Conservation (phyloP, 2,113 vertebrate species). For the Prionailurus bengalensis region DNA sequence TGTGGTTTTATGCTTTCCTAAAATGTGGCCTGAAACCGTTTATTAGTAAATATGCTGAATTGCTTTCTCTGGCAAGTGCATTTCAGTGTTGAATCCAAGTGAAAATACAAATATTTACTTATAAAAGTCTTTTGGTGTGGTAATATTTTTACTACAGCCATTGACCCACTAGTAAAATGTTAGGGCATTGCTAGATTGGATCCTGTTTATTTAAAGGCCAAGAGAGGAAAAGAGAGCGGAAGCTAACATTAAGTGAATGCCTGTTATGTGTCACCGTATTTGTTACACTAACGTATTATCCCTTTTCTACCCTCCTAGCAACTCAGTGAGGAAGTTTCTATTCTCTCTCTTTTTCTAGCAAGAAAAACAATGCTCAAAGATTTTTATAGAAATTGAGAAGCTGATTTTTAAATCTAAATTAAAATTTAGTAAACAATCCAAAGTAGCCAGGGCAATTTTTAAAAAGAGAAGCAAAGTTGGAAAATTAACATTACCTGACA, state of each 20-base stretch:
- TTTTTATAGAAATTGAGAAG: conserved; percentile 23
- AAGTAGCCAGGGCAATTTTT: conserved; percentile 13
- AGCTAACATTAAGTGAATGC: background rate
- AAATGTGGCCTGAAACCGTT: conserved; percentile 66
- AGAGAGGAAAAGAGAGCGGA: conserved; percentile 21
- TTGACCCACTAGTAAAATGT: conserved; percentile 76
- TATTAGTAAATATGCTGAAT: conserved; percentile 79
- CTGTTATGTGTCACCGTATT: background rate
- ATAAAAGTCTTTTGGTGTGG: conserved; percentile 78
- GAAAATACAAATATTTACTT: conserved; percentile 83
- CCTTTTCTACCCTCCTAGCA: background rate
- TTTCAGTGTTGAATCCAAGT: conserved; percentile 81
- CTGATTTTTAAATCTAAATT: conserved; percentile 25
- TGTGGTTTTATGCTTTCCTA: conserved; percentile 78
- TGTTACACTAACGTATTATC: background rate
- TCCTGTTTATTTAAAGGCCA: conserved; percentile 56
- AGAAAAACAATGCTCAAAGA: conserved; percentile 41
- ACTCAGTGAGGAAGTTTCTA: conserved; percentile 18
- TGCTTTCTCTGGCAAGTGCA: conserved; percentile 84
- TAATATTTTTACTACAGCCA: conserved; percentile 74
- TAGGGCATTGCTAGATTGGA: conserved; percentile 55
- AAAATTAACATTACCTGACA: background rate
- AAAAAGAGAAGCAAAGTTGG: conserved; percentile 1
- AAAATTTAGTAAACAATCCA: conserved; percentile 38
- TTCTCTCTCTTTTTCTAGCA: conserved; percentile 40